Evolutionary conservation across 2,888 invertebrate species (phyloP).

Genomic region (Epinotia demarniana): DNA sequence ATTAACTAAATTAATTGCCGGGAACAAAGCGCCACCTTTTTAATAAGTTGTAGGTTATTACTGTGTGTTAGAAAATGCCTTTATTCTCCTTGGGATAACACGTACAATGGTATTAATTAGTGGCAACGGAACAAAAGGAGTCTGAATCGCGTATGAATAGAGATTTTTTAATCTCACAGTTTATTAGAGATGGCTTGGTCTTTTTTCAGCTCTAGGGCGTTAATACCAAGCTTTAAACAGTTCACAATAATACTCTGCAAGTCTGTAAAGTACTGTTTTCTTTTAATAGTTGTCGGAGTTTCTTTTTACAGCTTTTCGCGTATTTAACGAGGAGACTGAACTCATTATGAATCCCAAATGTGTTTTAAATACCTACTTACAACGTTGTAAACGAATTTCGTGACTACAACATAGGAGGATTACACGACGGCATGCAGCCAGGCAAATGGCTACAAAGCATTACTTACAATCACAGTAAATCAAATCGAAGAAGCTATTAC

Average conservation of each 20-base stretch:
- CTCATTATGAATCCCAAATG: neutral
- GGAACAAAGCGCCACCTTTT: slow-evolving; percentile 29
- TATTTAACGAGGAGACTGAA: neutral
- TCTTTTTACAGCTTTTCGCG: slow-evolving; percentile 11
- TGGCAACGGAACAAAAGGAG: slow-evolving; percentile 22
- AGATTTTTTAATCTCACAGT: slow-evolving; percentile 21
- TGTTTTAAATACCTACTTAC: neutral
- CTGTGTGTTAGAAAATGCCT: slow-evolving; percentile 13
- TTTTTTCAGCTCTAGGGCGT: slow-evolving; percentile 19
- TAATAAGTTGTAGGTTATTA: slow-evolving; percentile 23
- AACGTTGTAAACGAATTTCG: neutral
- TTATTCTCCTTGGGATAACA: slow-evolving; percentile 15
- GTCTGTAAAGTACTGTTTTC: neutral
- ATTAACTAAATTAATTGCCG: slow-evolving; percentile 36
- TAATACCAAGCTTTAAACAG: slow-evolving; percentile 2
- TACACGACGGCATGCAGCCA: neutral
- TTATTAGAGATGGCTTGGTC: slow-evolving; percentile 22
- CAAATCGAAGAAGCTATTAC: slow-evolving; percentile 49
- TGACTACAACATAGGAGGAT: neutral
- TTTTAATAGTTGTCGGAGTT: neutral
- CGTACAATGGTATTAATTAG: slow-evolving; percentile 35
- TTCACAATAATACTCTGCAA: slow-evolving; percentile 2
- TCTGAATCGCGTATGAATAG: slow-evolving; percentile 18
- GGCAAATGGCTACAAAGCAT: slow-evolving; percentile 1
- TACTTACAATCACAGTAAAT: slow-evolving; percentile 7